These are phyloP conservation scores for Scaptomyza pallida DNA, from an alignment of 1,140 invertebrate species.

Conservation along the genomic window DNA sequence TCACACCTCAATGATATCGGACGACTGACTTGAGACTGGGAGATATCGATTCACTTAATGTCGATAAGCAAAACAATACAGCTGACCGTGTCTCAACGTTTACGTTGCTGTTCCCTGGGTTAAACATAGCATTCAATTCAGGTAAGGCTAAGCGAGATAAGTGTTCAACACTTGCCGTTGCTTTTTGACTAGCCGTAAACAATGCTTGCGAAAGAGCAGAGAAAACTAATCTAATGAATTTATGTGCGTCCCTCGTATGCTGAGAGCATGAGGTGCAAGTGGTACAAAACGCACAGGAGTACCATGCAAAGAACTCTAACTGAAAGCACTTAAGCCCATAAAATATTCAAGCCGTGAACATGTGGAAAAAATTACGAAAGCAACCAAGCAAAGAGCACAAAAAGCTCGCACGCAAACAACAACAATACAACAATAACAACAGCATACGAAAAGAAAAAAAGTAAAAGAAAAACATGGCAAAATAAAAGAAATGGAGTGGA, in stretches of 20 bases:
- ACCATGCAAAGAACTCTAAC: conserved; percentile 63
- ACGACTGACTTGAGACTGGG: background rate
- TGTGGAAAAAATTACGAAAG: conserved; percentile 74
- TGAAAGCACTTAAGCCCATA: conserved; percentile 81
- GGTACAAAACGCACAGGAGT: conserved; percentile 61
- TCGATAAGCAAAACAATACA: conserved; percentile 8
- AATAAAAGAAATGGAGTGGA: conserved; percentile 37
- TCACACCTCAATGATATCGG: conserved; percentile 13
- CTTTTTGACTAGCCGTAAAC: conserved; percentile 39
- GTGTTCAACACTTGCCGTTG: conserved; percentile 19
- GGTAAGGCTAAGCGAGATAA: conserved; percentile 13
- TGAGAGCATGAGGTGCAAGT: conserved; percentile 58
- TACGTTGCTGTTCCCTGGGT: background rate
- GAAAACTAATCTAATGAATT: conserved; percentile 73
- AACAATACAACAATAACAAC: conserved; percentile 10
- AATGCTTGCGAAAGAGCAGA: conserved; percentile 26
- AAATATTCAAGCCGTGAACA: conserved; percentile 80
- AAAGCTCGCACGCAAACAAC: conserved; percentile 49
- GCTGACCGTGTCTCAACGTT: background rate
- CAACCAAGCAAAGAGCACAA: conserved; percentile 39
- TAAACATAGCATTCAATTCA: conserved; percentile 7
- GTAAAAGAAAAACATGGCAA: conserved; percentile 9
- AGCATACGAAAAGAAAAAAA: conserved; percentile 1
- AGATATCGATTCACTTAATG: conserved; percentile 10
- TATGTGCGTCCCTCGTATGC: conserved; percentile 59